These are phyloP conservation scores for Tricholaema leucomelas DNA, from an alignment of 2,113 vertebrate genomes.

Conservation along the genomic window DNA sequence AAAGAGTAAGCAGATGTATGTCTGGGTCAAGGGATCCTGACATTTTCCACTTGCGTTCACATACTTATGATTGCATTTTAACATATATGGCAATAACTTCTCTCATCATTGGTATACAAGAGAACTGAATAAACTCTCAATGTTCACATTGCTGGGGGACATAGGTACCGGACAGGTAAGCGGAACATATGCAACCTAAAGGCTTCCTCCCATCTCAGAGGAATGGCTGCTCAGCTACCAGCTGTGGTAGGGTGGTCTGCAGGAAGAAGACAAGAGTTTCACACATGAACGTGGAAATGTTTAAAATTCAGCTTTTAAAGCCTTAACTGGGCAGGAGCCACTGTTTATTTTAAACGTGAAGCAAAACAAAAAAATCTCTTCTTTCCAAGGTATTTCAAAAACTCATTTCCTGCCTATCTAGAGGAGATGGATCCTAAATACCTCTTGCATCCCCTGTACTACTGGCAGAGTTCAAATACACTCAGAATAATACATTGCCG, in stretches of 20 bases:
- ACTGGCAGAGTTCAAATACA: background rate
- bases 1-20: background rate
- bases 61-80: background rate
- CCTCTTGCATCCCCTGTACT: background rate
- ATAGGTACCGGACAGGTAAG: background rate
- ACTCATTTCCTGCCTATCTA: slow-evolving; percentile 38
- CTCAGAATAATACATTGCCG: background rate
- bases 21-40: background rate
- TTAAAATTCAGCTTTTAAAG: slow-evolving; percentile 28
- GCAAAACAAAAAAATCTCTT: slow-evolving; percentile 1
- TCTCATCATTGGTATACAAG: background rate
- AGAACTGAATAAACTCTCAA: background rate
- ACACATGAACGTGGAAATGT: background rate
- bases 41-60: background rate
- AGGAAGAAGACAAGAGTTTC: background rate
- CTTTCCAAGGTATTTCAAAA: slow-evolving; percentile 49
- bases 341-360: slow-evolving; percentile 44
- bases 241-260: background rate
- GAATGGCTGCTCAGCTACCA: background rate
- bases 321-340: background rate
- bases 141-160: background rate
- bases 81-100: background rate
- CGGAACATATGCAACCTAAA: rapidly evolving
- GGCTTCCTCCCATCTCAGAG: background rate
- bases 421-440: slow-evolving; percentile 41